Conservation (phyloP, 2,797 vertebrate genomes). For the Leptoclinus maculatus region DNA sequence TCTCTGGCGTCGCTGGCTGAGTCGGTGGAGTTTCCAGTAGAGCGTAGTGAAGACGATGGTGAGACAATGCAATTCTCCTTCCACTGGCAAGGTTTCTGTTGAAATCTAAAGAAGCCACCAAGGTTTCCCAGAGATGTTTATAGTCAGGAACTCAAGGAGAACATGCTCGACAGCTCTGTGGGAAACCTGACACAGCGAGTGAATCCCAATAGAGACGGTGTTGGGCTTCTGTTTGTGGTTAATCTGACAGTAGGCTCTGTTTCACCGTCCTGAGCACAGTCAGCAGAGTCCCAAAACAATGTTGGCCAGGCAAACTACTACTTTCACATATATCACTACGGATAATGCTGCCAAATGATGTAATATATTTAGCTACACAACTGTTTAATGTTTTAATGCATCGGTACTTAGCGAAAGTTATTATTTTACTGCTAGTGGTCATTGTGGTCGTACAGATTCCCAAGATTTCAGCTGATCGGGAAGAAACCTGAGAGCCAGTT, state of each 20-base stretch:
- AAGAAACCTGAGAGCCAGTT: neutral
- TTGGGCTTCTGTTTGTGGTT: conserved; percentile 31
- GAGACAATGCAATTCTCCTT: conserved; percentile 48
- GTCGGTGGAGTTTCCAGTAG: conserved; percentile 92
- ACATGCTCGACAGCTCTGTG: too few species aligned
- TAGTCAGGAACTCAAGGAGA: neutral
- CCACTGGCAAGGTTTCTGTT: conserved; percentile 9
- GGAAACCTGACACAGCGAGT: conserved; percentile 6
- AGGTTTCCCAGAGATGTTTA: neutral
- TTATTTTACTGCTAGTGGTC: neutral
- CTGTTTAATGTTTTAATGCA: neutral
- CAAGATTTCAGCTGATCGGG: neutral
- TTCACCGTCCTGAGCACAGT: conserved; percentile 9
- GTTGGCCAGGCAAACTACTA: conserved; percentile 12
- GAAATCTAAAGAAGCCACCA: neutral
- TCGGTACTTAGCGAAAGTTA: too few species aligned
- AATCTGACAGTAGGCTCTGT: conserved; percentile 34
- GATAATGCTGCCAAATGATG: neutral
- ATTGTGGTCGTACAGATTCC: neutral
- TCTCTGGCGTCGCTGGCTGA: conserved; percentile 96
- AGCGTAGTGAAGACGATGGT: conserved; percentile 97
- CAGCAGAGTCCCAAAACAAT: conserved; percentile 10
- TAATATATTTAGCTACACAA: neutral
- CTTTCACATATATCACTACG: neutral
- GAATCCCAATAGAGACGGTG: conserved; percentile 33